These are phyloP conservation scores for Mallateleia sp. DNA, from an alignment of 2,888 invertebrate species.

Conservation along the genomic window DNA sequence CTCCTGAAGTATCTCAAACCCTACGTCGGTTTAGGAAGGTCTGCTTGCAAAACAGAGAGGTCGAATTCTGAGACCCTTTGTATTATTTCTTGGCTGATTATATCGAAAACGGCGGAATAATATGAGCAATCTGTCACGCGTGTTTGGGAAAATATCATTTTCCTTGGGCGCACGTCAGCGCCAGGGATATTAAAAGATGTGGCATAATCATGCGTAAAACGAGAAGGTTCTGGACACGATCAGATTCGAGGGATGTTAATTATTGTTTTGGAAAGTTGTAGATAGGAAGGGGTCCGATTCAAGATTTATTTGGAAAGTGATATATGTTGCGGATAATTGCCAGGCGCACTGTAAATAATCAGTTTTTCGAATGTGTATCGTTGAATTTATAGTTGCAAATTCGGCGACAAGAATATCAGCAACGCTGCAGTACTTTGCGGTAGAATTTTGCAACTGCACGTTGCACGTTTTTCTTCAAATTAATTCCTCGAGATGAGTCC, in stretches of 20 bases:
- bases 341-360: constrained; percentile 39
- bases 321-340: constrained; percentile 48
- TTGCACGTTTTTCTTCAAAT: too few species aligned
- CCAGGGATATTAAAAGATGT: constrained; percentile 65
- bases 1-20: constrained; percentile 81
- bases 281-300: constrained; percentile 16
- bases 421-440: too few species aligned
- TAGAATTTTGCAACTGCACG: too few species aligned
- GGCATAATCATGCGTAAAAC: constrained; percentile 62
- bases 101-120: constrained; percentile 43
- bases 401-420: too few species aligned
- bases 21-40: not conserved
- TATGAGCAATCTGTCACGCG: constrained; percentile 63
- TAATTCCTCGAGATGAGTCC: too few species aligned
- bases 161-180: constrained; percentile 21
- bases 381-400: too few species aligned
- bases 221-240: not conserved
- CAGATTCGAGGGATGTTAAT: constrained; percentile 44
- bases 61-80: constrained; percentile 38
- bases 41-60: not conserved
- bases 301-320: constrained; percentile 46
- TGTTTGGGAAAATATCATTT: constrained; percentile 27
- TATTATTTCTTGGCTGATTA: constrained; percentile 53
- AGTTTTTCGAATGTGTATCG: too few species aligned
- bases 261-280: constrained; percentile 51